These are phyloP conservation scores for Drosophila sordidula DNA, from an alignment of 2,888 invertebrate species.

Conservation along the genomic window DNA sequence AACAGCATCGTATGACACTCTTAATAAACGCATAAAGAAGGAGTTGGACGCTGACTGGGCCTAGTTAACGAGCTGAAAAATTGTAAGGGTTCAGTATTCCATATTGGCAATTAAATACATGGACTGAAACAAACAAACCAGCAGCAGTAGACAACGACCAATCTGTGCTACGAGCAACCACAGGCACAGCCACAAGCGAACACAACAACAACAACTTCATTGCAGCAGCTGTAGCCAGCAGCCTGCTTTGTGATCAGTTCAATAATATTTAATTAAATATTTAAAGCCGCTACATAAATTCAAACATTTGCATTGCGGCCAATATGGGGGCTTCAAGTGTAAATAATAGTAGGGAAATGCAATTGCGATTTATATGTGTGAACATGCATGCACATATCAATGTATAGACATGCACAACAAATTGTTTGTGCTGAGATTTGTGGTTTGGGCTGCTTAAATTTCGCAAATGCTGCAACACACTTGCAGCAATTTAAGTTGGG, in stretches of 20 bases:
- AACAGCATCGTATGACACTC: constrained; percentile 42
- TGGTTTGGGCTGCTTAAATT: constrained; percentile 34
- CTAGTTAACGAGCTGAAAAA: constrained; percentile 12
- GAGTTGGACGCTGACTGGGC: background rate
- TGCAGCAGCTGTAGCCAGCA: constrained; percentile 19
- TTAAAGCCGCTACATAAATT: constrained; percentile 83
- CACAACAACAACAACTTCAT: constrained; percentile 36
- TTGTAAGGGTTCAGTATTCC: constrained; percentile 14
- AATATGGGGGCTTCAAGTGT: constrained; percentile 53
- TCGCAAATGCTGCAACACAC: constrained; percentile 15
- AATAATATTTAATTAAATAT: constrained; percentile 83
- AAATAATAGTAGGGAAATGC: constrained; percentile 59
- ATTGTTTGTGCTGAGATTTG: constrained; percentile 36
- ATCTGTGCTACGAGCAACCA: constrained; percentile 32
- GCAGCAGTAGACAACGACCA: constrained; percentile 21
- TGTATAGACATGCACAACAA: constrained; percentile 8
- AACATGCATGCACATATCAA: background rate
- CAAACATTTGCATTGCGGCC: constrained; percentile 74
- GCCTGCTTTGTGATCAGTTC: constrained; percentile 62
- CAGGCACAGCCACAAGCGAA: constrained; percentile 30
- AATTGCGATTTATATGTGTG: constrained; percentile 19
- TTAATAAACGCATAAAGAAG: constrained; percentile 22
- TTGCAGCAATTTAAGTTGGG: constrained; percentile 28
- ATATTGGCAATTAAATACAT: constrained; percentile 37
- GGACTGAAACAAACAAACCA: constrained; percentile 18